phyloP scores from a whole-genome alignment of 1,140 invertebrate species.

The Bombus impatiens region DNA sequence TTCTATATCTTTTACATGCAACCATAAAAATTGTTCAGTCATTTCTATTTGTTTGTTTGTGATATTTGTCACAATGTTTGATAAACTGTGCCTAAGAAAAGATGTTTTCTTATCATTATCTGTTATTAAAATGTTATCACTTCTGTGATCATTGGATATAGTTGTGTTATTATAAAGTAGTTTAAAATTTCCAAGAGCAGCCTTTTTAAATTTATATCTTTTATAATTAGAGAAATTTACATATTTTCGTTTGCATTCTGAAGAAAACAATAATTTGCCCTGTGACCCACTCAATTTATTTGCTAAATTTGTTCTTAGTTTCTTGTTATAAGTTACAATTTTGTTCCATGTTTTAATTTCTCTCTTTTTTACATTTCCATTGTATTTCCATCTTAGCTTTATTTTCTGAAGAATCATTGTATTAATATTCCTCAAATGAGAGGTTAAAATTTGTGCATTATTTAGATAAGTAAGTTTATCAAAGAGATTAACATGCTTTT shows the following conservation, averaged over 20 bases:
- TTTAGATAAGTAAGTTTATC: slow-evolving; percentile 37
- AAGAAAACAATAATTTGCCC: background rate
- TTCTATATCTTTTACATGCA: slow-evolving; percentile 53
- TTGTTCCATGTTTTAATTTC: slow-evolving; percentile 10
- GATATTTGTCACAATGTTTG: slow-evolving; percentile 23
- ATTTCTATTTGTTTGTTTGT: slow-evolving; percentile 54
- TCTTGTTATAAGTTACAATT: slow-evolving; percentile 5
- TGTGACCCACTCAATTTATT: background rate
- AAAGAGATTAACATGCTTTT: slow-evolving; percentile 37
- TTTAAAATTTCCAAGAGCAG: background rate
- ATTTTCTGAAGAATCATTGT: slow-evolving; percentile 43
- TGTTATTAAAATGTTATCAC: background rate
- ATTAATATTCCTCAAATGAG: slow-evolving; percentile 57
- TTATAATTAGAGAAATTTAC: background rate
- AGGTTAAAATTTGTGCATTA: slow-evolving; percentile 16
- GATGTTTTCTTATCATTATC: background rate
- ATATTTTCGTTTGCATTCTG: background rate
- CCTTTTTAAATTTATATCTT: background rate
- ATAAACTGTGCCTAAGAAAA: background rate
- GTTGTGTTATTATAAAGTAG: background rate
- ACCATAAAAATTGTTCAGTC: slow-evolving; percentile 54
- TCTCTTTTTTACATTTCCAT: slow-evolving; percentile 5
- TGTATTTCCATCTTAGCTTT: slow-evolving; percentile 22
- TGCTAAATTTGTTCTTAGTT: background rate
- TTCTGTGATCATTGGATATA: background rate